Evolutionary conservation across 2,797 vertebrate species (phyloP), one percentile per base, ranked within the genome.

Genomic region (Bovichtus diacanthus): DNA sequence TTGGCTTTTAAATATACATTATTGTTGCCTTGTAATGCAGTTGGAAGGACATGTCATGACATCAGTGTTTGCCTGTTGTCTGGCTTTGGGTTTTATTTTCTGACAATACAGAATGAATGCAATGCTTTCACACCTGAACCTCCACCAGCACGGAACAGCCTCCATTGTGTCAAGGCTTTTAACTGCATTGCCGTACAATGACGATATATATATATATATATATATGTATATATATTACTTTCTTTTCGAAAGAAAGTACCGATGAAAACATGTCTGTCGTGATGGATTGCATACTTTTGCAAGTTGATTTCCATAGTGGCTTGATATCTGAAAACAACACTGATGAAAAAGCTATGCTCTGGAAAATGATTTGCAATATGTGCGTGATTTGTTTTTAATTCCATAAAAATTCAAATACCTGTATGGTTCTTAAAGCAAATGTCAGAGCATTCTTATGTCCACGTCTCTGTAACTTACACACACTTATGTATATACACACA

Each of bases 381-480:
- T 15, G 12, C 3, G 0, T 44, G 8, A 39, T 44, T 55, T 65
- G 8, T 70, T 36, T 71, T 39, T 29, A 44, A 23, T 56, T 18
- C 18, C 19, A 16, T 27, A 7, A 29, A 63, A 51, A 60, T 31
- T 29, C 3, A 47, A 56, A 75, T 44, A 62, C 3, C 21, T 36
- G 6, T 29, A 16, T 38, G 5, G 29, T 23, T 74, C 38, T 13
- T 29, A 21, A 71, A 72, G 29, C 21, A 66, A 80, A 67, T 69
- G 23, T 51, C 34, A 62, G 11, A 61, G 63, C 44, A 36, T 53
- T 47, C n/a, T 43, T 38, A 61, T 50, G 6, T 47, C 11, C 10
- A 4, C 38, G 9, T 18, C 29, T 43, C 1, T 66, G 29, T 25
- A 13, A 56, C 44, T 19, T 6, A 13, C 27, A 64, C 34, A 68